These are phyloP conservation scores for Pseudomyrmex concolor DNA, from an alignment of 1,140 invertebrate species.

Conservation along the genomic window DNA sequence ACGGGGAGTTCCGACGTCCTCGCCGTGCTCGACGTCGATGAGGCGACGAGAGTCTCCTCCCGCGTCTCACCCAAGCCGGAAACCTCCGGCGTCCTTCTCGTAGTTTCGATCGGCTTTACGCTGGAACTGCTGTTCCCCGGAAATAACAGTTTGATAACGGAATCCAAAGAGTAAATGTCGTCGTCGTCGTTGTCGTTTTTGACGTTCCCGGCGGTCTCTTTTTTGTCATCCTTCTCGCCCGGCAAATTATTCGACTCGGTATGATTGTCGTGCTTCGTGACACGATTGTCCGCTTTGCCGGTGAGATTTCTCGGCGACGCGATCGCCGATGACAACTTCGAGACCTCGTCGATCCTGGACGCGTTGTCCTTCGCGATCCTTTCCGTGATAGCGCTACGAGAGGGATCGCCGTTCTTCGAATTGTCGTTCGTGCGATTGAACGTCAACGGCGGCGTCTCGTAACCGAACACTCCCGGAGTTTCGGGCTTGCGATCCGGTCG, in stretches of 20 bases:
- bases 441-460: background rate
- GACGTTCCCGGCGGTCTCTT: constrained; percentile 76
- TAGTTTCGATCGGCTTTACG: background rate
- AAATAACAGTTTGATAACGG: constrained; percentile 86
- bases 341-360: background rate
- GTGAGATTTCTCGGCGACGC: background rate
- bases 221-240: background rate
- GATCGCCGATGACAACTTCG: background rate
- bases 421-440: constrained; percentile 18
- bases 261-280: constrained; percentile 61
- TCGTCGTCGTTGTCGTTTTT: constrained; percentile 82
- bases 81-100: background rate
- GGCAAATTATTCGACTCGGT: constrained; percentile 7
- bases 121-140: constrained; percentile 73
- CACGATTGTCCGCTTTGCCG: constrained; percentile 12
- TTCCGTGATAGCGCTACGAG: background rate
- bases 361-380: background rate
- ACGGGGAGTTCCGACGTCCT: constrained; percentile 25
- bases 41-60: constrained; percentile 36
- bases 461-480: background rate
- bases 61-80: constrained; percentile 4
- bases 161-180: constrained; percentile 86
- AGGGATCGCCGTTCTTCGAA: background rate
- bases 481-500: constrained; percentile 1
- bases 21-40: constrained; percentile 54